Percentiles rank a stretch among this genome's conserved stretches.
These are phyloP conservation scores for Poeciliopsis turrubarensis DNA, from an alignment of 2,113 vertebrate species.

Conservation along the genomic window DNA sequence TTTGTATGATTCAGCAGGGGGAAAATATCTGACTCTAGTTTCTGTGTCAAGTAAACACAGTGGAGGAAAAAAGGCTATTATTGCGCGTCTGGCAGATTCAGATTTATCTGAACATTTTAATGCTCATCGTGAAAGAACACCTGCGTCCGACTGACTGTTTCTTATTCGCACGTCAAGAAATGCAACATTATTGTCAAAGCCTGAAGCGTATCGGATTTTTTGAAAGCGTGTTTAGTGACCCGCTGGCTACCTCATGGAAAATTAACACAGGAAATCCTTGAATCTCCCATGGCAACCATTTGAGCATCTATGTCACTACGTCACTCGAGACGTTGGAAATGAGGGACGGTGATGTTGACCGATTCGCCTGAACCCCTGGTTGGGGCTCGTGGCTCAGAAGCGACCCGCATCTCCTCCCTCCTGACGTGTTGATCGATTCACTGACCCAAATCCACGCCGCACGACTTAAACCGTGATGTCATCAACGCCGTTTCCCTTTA, in stretches of 20 bases:
- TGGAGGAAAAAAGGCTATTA: neutral
- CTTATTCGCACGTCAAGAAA: neutral
- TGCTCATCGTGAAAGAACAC: neutral
- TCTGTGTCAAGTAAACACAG: conserved; percentile 18
- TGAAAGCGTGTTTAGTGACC: neutral
- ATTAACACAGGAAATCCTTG: too few relatives aligned
- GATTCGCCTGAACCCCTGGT: too few relatives aligned
- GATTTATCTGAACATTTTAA: conserved; percentile 1
- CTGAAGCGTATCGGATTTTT: neutral
- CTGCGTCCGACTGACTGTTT: neutral
- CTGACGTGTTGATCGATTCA: too few relatives aligned
- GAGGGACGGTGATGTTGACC: too few relatives aligned
- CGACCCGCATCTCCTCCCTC: too few relatives aligned
- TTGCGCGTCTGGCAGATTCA: conserved; percentile 12
- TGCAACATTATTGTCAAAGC: neutral
- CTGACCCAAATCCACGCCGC: too few relatives aligned
- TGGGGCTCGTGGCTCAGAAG: too few relatives aligned
- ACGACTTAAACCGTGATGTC: too few relatives aligned
- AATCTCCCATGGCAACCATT: too few relatives aligned
- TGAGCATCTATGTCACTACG: too few relatives aligned
- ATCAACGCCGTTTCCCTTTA: too few relatives aligned
- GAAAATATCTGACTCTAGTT: conserved; percentile 8
- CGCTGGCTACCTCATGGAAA: neutral
- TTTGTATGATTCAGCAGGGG: conserved; percentile 40
- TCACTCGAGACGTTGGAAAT: too few relatives aligned